Evolutionary conservation across 2,888 invertebrate species (phyloP).

Genomic region (Epinotia bilunana): DNA sequence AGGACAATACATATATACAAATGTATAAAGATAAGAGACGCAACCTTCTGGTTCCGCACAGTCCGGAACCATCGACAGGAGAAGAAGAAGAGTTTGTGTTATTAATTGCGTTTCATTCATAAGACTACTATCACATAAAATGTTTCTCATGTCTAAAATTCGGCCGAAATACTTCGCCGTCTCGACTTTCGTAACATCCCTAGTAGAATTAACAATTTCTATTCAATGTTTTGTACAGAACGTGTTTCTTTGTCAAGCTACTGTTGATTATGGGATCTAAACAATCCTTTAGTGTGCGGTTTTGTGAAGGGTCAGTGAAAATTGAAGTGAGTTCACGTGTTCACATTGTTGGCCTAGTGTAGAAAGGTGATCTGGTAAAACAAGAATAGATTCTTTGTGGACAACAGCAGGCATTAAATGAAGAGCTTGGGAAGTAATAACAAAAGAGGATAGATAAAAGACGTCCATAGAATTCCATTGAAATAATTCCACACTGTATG

Average conservation of each 20-base stretch:
- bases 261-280: conserved; percentile 35
- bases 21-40: too few species aligned
- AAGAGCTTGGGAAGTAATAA: background rate
- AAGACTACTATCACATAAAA: background rate
- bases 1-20: too few species aligned
- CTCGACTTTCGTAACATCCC: background rate
- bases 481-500: background rate
- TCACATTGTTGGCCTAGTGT: conserved; percentile 20
- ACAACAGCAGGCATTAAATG: background rate
- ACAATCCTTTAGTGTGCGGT: conserved; percentile 26
- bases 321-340: conserved; percentile 26
- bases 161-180: background rate
- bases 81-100: too few species aligned
- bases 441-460: background rate
- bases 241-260: conserved; percentile 31
- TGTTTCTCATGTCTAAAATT: background rate
- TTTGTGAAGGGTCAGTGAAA: conserved; percentile 29
- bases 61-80: too few species aligned
- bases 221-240: conserved; percentile 20
- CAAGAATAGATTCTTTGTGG: background rate
- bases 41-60: too few species aligned
- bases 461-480: background rate
- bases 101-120: background rate
- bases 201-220: conserved; percentile 21
- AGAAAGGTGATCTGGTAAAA: conserved; percentile 9